Conservation (phyloP, 2,888 invertebrate species). For the Peribatodes rhomboidaria region DNA sequence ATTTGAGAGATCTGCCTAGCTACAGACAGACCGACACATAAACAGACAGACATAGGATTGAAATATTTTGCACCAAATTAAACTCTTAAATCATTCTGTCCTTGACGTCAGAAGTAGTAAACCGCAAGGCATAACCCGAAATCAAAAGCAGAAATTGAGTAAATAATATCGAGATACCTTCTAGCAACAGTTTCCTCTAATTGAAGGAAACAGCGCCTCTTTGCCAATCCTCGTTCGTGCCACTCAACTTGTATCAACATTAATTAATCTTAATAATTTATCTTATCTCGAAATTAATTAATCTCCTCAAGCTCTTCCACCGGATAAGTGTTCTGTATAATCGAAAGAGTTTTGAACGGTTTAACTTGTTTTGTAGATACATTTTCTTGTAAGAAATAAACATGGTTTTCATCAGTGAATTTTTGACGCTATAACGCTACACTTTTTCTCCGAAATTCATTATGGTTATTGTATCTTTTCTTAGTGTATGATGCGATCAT, state of each 20-base stretch:
- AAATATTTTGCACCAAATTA: too few relatives aligned
- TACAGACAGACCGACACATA: too few relatives aligned
- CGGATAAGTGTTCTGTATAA: constrained; percentile 9
- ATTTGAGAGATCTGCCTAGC: too few relatives aligned
- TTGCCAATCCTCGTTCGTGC: constrained; percentile 1
- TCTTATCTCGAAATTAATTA: constrained; percentile 21
- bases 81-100: too few relatives aligned
- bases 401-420: neutral
- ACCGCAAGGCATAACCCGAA: too few relatives aligned
- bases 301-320: constrained; percentile 5
- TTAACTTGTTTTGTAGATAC: neutral
- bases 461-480: too few relatives aligned
- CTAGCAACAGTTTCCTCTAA: neutral
- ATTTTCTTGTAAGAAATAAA: neutral
- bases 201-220: neutral
- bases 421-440: too few relatives aligned
- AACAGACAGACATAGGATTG: too few relatives aligned
- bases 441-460: too few relatives aligned
- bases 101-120: too few relatives aligned
- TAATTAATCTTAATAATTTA: constrained; percentile 23
- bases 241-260: constrained; percentile 14
- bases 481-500: too few relatives aligned
- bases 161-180: neutral
- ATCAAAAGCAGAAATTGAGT: neutral
- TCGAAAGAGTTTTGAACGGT: constrained; percentile 2